Base-by-base conservation (phyloP, 2,797 vertebrate genomes). In the Amphiprion clarkii region DNA sequence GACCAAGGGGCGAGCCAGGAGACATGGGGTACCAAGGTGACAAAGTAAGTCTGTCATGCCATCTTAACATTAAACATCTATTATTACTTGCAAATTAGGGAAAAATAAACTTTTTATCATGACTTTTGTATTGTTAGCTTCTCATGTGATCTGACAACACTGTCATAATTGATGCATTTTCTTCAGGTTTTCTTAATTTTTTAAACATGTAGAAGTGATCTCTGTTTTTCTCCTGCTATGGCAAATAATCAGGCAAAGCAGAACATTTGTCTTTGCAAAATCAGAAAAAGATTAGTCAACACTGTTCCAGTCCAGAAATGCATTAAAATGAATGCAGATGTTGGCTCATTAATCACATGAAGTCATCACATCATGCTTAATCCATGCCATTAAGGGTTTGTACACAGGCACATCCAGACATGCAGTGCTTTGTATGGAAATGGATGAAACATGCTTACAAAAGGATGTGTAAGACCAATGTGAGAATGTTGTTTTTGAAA, bases 21-120 rank as follows among this genome's bases (percentile, higher is more conserved):
- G 97, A 99, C 65, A 89, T 67, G 40, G 98, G 98, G 3, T 97
- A 95, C 92, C 95, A 96, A 75, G 98, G 98, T 67, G 98, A 99
- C 87, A 99, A 98, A 97, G 98, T 98, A 94, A 67, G 88, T 42
- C 9, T 67, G 2, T 53, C 19, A 39, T 11, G 36, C 36, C 36
- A 39, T 39, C 11, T 39, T 10, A 39, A 39, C 36, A 36, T 10
- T 39, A 2, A 39, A 39, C 36, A 39, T 39, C 36, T 39, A 12
- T 39, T 12, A 11, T 39, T 39, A 39, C 36, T 39, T 11, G 36
- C 10, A 12, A 11, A 12, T 39, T 39, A 39, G 36, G 36, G 12
- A 39, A 12, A 39, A 11, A 2, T 11, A 39, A 39, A 10, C 12
- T 9, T 12, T 39, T 39, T 39, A 39, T 12, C 0, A 7, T 8